Base-by-base conservation (phyloP, 2,888 invertebrate genomes). In the Resseliella maxima region DNA sequence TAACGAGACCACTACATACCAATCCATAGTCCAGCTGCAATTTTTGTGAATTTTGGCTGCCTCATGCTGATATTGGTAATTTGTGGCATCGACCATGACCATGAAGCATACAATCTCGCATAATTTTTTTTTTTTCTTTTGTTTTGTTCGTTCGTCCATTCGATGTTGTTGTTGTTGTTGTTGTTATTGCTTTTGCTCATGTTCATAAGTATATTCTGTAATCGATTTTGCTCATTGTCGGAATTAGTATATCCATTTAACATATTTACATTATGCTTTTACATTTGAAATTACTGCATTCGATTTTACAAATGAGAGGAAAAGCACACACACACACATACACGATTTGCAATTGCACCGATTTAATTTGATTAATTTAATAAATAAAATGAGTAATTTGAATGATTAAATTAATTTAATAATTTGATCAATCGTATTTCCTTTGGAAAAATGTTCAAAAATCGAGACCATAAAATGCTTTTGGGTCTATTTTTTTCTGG, bases 21-120 rank as follows among this genome's bases (percentile, higher is more conserved):
- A 24, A 27, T 41, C 12, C 41, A 41, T 8, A 41, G 41, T 24
- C 27, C 59, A 59, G 59, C 27, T 59, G 59, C 59, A 59, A 59
- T 59, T 27, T 59, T n/a, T n/a, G n/a, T n/a, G n/a, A n/a, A n/a
- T n/a, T n/a, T 59, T 59, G 59, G 27, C 24, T 59, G 59, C 27
- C 41, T 59, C 59, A 59, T 59, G 59, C 59, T 59, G 59, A 24
- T 24, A 24, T 59, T 59, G 59, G 5, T 27, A 59, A 59, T 59
- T 59, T 15, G 15, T 59, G 59, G 27, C 59, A 59, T 59, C 59
- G 59, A 59, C 59, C 59, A 59, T 59, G 59, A 59, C 59, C 59
- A 59, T 59, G 59, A 59, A 59, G 59, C 27, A 27, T 59, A 59
- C 59, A 59, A 59, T 27, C 24, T 59, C 27, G 59, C 59, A 59